Base-by-base conservation (phyloP, 2,113 vertebrate genomes). In the Hystrix brachyura region DNA sequence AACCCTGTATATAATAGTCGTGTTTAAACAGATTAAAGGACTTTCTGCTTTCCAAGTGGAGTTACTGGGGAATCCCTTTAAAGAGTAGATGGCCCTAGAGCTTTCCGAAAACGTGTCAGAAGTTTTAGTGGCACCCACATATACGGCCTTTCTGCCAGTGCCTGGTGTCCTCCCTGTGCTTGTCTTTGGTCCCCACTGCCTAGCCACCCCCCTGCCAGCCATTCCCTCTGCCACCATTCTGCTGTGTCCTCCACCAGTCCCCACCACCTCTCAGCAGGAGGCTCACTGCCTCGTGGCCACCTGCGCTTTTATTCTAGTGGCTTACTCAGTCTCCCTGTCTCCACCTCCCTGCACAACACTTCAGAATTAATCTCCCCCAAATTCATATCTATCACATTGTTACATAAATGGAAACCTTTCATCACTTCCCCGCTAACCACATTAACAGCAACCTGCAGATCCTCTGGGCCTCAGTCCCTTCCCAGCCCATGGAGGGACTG, bases 341-440 rank as follows among this genome's bases (percentile, higher is more conserved):
- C 67, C 25, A 6, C 72, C 87, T 96, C 29, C 60, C 86, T 71
- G 3, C 21, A 57, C 14, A 90, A 60, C 89, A 81, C 86, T 93
- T 95, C 93, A 95, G 89, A 89, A 95, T 93, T 91, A 90, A 95
- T 95, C 85, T 88, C 64, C 91, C 2, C 0, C 72, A 80, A 95
- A 96, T 83, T 94, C 62, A n/a, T 71, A 81, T 89, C 96, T 79
- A 84, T 89, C 95, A 84, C 60, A 25, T 69, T 69, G 67, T 64
- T 94, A 60, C 67, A 60, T 65, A n/a, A 90, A 38, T 92, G 82
- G 84, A 96, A 90, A 67, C 7, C 90, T 74, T 55, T 48, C 51
- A 2, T 82, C 74, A 8, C 67, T 76, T 82, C 38, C 32, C 84
- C 3, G 0, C 55, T 2, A 0, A 27, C 72, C 18, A 23, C 14